phyloP scores from a whole-genome alignment of 2,888 invertebrate genomes.

The Eledone cirrhosa region DNA sequence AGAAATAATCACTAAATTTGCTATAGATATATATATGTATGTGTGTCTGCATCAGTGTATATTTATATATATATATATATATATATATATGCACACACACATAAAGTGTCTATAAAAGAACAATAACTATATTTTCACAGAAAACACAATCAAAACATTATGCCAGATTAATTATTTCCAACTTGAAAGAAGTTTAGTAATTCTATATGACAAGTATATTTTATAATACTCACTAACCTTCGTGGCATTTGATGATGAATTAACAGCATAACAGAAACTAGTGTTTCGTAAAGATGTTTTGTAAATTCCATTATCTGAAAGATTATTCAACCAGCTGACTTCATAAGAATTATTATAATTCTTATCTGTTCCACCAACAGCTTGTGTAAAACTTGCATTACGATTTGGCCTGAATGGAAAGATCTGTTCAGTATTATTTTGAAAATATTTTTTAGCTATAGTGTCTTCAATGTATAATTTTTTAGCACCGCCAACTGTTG shows the following conservation, averaged over 20 bases:
- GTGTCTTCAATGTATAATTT: background rate
- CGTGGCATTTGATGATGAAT: background rate
- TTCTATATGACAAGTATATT: too few species aligned
- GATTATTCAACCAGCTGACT: background rate
- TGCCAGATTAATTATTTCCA: too few species aligned
- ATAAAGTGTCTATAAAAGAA: too few species aligned
- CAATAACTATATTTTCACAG: too few species aligned
- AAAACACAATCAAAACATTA: too few species aligned
- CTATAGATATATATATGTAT: too few species aligned
- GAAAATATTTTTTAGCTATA: background rate
- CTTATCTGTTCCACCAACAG: conserved; percentile 5
- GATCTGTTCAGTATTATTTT: background rate
- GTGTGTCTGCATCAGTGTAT: conserved; percentile 12
- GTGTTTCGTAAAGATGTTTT: background rate
- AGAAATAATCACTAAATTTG: too few species aligned
- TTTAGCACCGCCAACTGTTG: background rate
- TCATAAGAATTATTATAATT: background rate
- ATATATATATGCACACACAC: too few species aligned
- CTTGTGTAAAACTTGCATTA: conserved; percentile 22
- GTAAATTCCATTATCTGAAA: conserved; percentile 16
- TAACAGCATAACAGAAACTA: conserved; percentile 19
- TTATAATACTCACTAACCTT: background rate
- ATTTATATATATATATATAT: background rate
- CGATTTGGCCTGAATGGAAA: background rate
- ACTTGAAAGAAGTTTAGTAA: too few species aligned